These are phyloP conservation scores for Sebastes trivittatus DNA, from an alignment of 2,797 vertebrate genomes.

Conservation along the genomic window DNA sequence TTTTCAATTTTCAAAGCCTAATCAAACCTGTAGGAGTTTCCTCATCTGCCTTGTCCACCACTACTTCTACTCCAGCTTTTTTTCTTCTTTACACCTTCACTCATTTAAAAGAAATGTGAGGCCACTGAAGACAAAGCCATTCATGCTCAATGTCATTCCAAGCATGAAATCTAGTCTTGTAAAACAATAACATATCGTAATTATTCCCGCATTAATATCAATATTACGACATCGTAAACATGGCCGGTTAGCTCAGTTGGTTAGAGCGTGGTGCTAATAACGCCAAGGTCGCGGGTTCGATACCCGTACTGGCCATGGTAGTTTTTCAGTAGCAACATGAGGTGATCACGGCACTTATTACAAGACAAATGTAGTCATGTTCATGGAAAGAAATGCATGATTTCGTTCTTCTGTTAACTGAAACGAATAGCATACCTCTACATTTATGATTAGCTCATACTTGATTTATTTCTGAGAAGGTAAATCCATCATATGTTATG, in stretches of 20 bases:
- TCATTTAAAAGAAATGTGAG: background rate
- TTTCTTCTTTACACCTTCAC: background rate
- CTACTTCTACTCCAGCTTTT: background rate
- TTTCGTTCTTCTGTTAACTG: too few relatives aligned
- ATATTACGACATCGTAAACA: accelerated
- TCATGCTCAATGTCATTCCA: too few relatives aligned
- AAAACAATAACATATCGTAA: too few relatives aligned
- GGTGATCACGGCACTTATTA: too few relatives aligned
- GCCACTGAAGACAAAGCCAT: background rate
- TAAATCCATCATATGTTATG: too few relatives aligned
- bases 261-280: slow-evolving; percentile 83
- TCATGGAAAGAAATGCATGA: too few relatives aligned
- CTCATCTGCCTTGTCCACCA: background rate
- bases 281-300: slow-evolving; percentile 73
- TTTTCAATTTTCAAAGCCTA: background rate
- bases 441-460: too few relatives aligned
- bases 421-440: too few relatives aligned
- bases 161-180: too few relatives aligned
- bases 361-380: too few relatives aligned
- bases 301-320: slow-evolving; percentile 53
- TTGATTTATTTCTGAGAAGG: too few relatives aligned
- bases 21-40: background rate
- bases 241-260: slow-evolving; percentile 68
- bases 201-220: accelerated
- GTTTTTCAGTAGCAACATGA: background rate